These are phyloP conservation scores for Lagodon rhomboides DNA, from an alignment of 2,797 vertebrate species.

Conservation along the genomic window DNA sequence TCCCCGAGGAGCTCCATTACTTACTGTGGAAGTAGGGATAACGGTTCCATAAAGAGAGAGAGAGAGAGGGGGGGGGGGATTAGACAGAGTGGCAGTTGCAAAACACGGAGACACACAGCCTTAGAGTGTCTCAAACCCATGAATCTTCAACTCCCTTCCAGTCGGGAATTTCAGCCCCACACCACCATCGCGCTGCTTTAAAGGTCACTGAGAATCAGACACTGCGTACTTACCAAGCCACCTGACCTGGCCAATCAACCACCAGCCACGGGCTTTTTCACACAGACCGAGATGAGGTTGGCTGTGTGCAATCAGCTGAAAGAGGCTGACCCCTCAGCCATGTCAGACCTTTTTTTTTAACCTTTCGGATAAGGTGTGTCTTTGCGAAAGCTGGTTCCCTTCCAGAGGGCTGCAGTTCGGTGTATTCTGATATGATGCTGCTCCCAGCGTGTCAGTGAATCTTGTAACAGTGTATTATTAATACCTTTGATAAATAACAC, in stretches of 20 bases:
- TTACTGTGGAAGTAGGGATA: slow-evolving; percentile 43
- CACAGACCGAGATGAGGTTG: slow-evolving; percentile 61
- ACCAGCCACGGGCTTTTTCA: slow-evolving; percentile 70
- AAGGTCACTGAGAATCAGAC: slow-evolving; percentile 81
- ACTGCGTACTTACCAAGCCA: slow-evolving; percentile 75
- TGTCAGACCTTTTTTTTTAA: slow-evolving; percentile 67
- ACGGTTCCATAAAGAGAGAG: slow-evolving; percentile 18
- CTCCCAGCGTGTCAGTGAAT: slow-evolving; percentile 5
- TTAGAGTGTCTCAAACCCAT: slow-evolving; percentile 30
- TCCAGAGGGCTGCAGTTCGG: slow-evolving; percentile 27
- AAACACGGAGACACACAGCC: slow-evolving; percentile 49
- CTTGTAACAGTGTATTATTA: neutral
- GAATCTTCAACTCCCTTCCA: slow-evolving; percentile 43
- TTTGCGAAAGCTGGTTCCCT: slow-evolving; percentile 36
- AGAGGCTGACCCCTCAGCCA: slow-evolving; percentile 69
- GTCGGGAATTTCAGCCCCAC: slow-evolving; percentile 45
- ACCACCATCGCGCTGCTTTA: slow-evolving; percentile 56
- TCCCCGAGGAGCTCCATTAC: slow-evolving; percentile 62
- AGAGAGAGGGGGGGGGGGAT: neutral
- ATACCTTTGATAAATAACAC: neutral
- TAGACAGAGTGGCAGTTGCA: slow-evolving; percentile 5
- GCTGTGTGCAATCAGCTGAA: slow-evolving; percentile 75
- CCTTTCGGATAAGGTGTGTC: slow-evolving; percentile 59
- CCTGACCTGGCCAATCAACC: slow-evolving; percentile 80
- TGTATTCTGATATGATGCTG: slow-evolving; percentile 24